These are phyloP conservation scores for Spodoptera frugiperda DNA, from an alignment of 1,140 invertebrate genomes.

Conservation along the genomic window DNA sequence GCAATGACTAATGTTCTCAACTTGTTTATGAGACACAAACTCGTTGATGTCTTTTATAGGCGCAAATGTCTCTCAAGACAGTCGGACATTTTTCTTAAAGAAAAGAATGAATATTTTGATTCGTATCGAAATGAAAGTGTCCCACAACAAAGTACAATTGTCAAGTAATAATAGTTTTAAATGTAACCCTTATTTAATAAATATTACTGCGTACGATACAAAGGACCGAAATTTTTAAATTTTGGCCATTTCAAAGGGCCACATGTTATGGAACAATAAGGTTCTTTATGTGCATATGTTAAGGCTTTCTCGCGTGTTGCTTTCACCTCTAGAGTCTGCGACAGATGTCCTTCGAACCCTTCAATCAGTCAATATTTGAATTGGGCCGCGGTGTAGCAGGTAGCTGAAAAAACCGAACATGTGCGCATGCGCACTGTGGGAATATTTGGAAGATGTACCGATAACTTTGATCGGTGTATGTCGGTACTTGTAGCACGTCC, in stretches of 20 bases:
- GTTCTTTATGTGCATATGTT: conserved; percentile 69
- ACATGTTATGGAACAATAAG: conserved; percentile 70
- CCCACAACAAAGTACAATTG: background rate
- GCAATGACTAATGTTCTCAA: background rate
- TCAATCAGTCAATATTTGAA: conserved; percentile 85
- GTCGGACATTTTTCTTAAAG: background rate
- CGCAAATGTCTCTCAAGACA: background rate
- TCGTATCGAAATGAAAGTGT: conserved; percentile 6
- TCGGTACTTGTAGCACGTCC: background rate
- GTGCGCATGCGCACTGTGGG: conserved; percentile 60
- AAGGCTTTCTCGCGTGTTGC: conserved; percentile 73
- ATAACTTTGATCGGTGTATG: background rate
- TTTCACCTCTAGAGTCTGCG: conserved; percentile 69
- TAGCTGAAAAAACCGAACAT: conserved; percentile 63
- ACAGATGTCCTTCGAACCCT: conserved; percentile 80
- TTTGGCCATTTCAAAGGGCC: conserved; percentile 48
- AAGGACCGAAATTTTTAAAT: background rate
- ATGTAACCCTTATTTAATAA: conserved; percentile 18
- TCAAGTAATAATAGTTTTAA: background rate
- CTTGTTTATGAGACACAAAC: background rate
- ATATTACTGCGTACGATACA: conserved; percentile 4
- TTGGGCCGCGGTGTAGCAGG: conserved; percentile 59
- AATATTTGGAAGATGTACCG: conserved; percentile 52
- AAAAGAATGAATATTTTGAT: conserved; percentile 6
- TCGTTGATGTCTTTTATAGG: conserved; percentile 53